Evolutionary conservation across 2,888 invertebrate genomes (phyloP).

Genomic region (Gastracanthus pulcherrimus): DNA sequence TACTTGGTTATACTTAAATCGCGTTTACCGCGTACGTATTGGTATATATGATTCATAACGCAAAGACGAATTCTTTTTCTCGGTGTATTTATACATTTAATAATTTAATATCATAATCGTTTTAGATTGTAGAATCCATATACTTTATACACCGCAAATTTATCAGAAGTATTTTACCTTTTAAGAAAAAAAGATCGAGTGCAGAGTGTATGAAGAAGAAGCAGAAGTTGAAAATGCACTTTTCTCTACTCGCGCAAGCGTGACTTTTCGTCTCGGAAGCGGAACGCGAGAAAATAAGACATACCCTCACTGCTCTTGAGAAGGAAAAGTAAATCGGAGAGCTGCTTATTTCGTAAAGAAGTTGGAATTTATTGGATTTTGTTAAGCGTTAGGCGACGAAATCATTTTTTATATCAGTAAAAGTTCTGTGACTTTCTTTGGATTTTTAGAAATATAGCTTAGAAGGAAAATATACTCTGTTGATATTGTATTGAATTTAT

Average conservation of each 20-base stretch:
- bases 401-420: background rate
- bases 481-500: too few relatives aligned
- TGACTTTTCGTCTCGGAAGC: slow-evolving; percentile 10
- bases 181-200: background rate
- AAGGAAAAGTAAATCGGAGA: background rate
- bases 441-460: background rate
- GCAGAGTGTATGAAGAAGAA: background rate
- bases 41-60: too few relatives aligned
- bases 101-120: too few relatives aligned
- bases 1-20: too few relatives aligned
- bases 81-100: too few relatives aligned
- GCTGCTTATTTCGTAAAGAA: background rate
- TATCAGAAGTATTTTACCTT: background rate
- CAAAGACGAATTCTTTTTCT: too few relatives aligned
- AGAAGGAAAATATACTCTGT: background rate
- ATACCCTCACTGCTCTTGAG: background rate
- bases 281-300: background rate
- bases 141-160: background rate
- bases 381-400: background rate
- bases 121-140: too few relatives aligned
- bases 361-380: background rate
- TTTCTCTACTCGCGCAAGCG: background rate
- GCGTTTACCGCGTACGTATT: too few relatives aligned
- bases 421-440: background rate
- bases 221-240: slow-evolving; percentile 1